Percentiles rank a stretch among this genome's conserved stretches.
Evolutionary conservation across 2,888 invertebrate species (phyloP).

Genomic region (Amphipoea lucens): DNA sequence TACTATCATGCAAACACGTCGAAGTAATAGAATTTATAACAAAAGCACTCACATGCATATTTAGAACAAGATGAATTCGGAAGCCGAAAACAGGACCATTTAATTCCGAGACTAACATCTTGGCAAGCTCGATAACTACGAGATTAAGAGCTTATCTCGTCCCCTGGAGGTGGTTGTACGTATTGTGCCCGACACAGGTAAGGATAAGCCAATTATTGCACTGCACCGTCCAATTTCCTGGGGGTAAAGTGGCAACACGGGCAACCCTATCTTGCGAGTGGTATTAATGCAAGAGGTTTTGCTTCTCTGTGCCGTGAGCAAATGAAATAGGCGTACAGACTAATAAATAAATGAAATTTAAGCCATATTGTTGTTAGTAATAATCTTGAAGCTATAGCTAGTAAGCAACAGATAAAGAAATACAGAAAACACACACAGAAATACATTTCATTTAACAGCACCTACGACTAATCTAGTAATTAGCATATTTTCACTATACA

Average conservation of each 20-base stretch:
- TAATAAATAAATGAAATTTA: too few species aligned
- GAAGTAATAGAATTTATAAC: background rate
- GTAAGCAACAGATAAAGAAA: background rate
- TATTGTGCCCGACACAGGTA: constrained; percentile 57
- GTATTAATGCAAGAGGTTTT: constrained; percentile 24
- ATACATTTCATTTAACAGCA: background rate
- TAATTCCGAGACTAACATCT: constrained; percentile 49
- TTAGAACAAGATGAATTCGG: constrained; percentile 9
- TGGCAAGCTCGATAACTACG: constrained; percentile 54
- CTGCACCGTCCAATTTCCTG: constrained; percentile 57
- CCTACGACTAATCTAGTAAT: background rate
- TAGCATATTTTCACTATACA: background rate
- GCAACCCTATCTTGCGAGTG: constrained; percentile 26
- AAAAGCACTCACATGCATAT: constrained; percentile 6
- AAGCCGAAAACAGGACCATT: constrained; percentile 14
- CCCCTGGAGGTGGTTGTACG: constrained; percentile 22
- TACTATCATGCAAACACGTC: background rate
- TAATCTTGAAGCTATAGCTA: too few species aligned
- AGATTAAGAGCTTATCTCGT: constrained; percentile 51
- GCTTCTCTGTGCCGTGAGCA: background rate
- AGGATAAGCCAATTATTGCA: constrained; percentile 61
- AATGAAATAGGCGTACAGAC: background rate
- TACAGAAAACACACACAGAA: background rate
- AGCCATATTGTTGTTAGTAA: background rate
- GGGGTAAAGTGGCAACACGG: constrained; percentile 44